Percentiles rank a stretch among this genome's conserved stretches.
Conservation (phyloP, 1,140 invertebrate genomes). For the Drosophila bipectinata region DNA sequence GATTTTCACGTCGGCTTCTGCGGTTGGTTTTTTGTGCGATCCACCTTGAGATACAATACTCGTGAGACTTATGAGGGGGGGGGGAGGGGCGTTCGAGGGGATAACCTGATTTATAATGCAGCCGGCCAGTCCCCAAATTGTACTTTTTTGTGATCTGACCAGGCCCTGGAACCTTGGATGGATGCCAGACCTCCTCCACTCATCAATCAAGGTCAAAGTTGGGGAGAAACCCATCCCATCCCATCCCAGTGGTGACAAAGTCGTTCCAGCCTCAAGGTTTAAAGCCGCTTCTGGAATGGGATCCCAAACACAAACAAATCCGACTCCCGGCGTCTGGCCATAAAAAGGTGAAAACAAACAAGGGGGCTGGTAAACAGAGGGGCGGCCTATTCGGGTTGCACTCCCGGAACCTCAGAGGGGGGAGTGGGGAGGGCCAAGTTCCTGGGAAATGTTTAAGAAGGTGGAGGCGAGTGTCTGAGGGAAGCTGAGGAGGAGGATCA, state of each 20-base stretch:
- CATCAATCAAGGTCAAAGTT: not conserved
- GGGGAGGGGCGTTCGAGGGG: conserved; percentile 1
- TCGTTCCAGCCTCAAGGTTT: not conserved
- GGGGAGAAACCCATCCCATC: no score
- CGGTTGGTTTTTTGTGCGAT: conserved; percentile 12
- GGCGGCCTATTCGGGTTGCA: conserved; percentile 18
- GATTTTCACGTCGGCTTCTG: conserved; percentile 29
- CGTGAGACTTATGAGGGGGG: not conserved
- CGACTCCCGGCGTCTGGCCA: conserved; percentile 33
- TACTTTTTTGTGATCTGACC: no score
- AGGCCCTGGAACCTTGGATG: no score
- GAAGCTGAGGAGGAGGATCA: no score
- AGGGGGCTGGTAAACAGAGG: conserved; percentile 21
- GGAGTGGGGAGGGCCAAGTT: no score
- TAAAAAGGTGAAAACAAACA: conserved; percentile 41
- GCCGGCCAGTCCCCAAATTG: not conserved
- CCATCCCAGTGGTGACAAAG: conserved; percentile 3
- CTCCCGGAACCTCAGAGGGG: not conserved
- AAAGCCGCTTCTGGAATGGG: not conserved
- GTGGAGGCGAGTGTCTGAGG: no score
- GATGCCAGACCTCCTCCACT: no score
- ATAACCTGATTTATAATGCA: conserved; percentile 36
- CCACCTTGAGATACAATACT: conserved; percentile 38
- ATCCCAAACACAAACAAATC: conserved; percentile 12
- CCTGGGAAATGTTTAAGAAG: no score